Evolutionary conservation across 2,113 vertebrate genomes (phyloP).

Genomic region (Herpetotheres cachinnans): DNA sequence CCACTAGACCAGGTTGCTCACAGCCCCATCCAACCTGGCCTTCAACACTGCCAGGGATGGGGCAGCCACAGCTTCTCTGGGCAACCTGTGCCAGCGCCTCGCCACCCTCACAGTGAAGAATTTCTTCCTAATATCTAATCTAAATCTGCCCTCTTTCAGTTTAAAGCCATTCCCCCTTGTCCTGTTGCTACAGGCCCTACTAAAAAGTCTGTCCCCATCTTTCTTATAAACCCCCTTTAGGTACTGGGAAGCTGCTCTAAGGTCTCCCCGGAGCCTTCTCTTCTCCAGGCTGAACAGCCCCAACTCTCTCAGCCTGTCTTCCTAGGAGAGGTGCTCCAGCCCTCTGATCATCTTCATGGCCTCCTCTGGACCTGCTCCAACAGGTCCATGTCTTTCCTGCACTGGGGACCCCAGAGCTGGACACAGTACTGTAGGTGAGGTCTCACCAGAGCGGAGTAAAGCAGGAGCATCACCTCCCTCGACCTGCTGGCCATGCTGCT

Average conservation of each 20-base stretch:
- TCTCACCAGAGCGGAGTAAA: too few relatives aligned
- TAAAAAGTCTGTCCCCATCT: not conserved
- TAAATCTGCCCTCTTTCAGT: not conserved
- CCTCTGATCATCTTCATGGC: not conserved
- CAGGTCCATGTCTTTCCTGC: too few relatives aligned
- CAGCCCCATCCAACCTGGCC: not conserved
- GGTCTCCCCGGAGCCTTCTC: not conserved
- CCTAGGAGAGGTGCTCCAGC: not conserved
- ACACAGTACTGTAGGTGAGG: too few relatives aligned
- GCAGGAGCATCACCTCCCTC: not conserved
- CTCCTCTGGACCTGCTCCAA: too few relatives aligned
- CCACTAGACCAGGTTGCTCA: fast-evolving
- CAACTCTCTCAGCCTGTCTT: not conserved
- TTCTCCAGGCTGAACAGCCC: not conserved
- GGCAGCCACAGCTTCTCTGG: not conserved
- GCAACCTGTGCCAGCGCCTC: not conserved
- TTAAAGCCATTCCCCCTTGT: not conserved
- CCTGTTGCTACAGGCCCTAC: not conserved
- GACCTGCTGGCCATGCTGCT: fast-evolving
- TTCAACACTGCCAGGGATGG: not conserved
- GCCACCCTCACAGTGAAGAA: not conserved
- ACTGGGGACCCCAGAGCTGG: too few relatives aligned
- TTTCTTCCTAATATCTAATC: not conserved
- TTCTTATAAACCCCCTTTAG: not conserved
- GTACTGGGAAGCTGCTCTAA: not conserved